These are phyloP conservation scores for Lacerta bilineata DNA, from an alignment of 2,797 vertebrate species.

Conservation along the genomic window DNA sequence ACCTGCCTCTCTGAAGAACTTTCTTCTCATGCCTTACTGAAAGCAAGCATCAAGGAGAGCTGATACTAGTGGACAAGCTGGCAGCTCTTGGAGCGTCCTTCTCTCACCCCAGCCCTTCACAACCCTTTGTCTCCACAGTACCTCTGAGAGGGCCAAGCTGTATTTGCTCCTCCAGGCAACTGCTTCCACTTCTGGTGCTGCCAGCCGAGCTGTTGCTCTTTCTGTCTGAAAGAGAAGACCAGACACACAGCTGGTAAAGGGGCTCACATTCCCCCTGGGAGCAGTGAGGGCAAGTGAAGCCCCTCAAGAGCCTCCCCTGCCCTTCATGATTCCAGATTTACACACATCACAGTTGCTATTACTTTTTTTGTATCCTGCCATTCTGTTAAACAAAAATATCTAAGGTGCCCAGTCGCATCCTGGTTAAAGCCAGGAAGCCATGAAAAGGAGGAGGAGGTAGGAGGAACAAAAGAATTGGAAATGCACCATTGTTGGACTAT, in stretches of 20 bases:
- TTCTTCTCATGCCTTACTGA: no score
- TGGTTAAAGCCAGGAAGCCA: neutral
- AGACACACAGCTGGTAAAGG: neutral
- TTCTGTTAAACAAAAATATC: neutral
- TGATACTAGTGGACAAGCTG: no score
- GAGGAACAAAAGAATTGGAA: neutral
- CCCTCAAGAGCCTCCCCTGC: conserved; percentile 78
- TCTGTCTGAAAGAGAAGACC: conserved; percentile 57
- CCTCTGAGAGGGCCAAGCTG: conserved; percentile 66
- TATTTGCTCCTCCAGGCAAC: conserved; percentile 50
- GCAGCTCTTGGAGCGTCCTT: no score
- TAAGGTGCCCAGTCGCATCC: neutral
- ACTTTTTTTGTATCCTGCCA: neutral
- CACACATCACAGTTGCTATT: neutral
- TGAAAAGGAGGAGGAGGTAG: neutral
- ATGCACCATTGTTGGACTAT: no score
- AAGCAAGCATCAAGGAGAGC: no score
- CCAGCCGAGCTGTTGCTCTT: conserved; percentile 52
- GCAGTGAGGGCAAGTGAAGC: conserved; percentile 76
- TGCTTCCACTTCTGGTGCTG: conserved; percentile 45
- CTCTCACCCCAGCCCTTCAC: neutral
- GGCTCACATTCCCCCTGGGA: conserved; percentile 50
- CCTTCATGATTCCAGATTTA: conserved; percentile 49
- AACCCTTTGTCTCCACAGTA: conserved; percentile 38
- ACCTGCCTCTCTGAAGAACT: no score